These are phyloP conservation scores for Oenanthe oenanthe DNA, from an alignment of 2,113 vertebrate genomes.

Conservation along the genomic window DNA sequence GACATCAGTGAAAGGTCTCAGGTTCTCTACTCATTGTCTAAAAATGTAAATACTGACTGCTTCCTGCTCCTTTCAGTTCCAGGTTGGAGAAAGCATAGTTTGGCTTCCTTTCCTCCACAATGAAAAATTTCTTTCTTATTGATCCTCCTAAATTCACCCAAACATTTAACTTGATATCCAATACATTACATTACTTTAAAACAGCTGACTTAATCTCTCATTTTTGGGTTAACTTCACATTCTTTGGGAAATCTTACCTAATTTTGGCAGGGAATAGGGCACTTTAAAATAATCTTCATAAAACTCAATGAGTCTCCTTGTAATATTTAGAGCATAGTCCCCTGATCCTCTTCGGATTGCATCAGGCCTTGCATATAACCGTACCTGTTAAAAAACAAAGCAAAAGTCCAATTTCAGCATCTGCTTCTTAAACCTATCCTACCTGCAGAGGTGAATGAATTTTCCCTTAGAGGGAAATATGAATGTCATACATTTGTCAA, in stretches of 20 bases:
- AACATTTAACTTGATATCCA: neutral
- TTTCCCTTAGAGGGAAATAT: neutral
- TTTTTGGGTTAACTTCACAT: neutral
- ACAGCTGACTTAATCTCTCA: neutral
- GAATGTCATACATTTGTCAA: neutral
- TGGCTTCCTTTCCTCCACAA: neutral
- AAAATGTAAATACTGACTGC: neutral
- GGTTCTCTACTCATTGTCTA: neutral
- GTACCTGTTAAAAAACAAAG: constrained; percentile 82
- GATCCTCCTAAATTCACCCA: constrained; percentile 5
- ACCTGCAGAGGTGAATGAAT: constrained; percentile 17
- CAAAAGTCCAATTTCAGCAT: constrained; percentile 20
- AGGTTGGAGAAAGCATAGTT: neutral
- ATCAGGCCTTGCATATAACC: constrained; percentile 93
- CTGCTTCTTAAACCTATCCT: neutral
- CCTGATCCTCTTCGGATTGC: constrained; percentile 94
- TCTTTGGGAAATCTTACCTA: constrained; percentile 84
- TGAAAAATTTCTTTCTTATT: neutral
- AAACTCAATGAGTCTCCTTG: constrained; percentile 93
- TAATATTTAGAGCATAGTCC: constrained; percentile 96
- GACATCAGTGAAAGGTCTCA: neutral
- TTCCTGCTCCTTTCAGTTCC: neutral
- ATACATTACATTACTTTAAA: neutral
- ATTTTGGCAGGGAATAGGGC: constrained; percentile 96
- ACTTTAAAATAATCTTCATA: constrained; percentile 99